Percentiles rank a stretch among this genome's conserved stretches.
phyloP scores from a whole-genome alignment of 2,888 invertebrate species.

The Campaea margaritaria region DNA sequence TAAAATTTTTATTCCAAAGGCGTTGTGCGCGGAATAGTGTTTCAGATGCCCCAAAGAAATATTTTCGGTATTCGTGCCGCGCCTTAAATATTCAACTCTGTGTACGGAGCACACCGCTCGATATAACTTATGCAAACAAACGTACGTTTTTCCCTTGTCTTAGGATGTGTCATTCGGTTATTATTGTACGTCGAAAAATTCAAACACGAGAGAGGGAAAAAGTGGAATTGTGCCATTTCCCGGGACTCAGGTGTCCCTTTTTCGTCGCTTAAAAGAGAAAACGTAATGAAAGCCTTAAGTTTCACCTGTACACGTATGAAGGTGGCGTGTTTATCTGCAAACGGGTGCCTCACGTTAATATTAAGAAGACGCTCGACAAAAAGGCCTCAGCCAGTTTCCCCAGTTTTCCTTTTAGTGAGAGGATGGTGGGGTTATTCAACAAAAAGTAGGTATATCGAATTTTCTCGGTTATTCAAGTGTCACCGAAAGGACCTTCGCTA shows the following conservation, averaged over 20 bases:
- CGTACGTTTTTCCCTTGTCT: slow-evolving; percentile 53
- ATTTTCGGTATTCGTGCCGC: slow-evolving; percentile 52
- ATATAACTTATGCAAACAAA: slow-evolving; percentile 71
- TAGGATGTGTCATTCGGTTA: slow-evolving; percentile 52
- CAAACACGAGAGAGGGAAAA: slow-evolving; percentile 43
- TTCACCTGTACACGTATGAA: slow-evolving; percentile 39
- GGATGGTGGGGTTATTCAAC: slow-evolving; percentile 46
- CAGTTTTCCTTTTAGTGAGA: slow-evolving; percentile 26
- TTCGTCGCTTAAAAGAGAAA: slow-evolving; percentile 52
- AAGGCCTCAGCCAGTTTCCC: slow-evolving; percentile 25
- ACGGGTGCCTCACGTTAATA: slow-evolving; percentile 47
- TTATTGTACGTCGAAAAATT: slow-evolving; percentile 41
- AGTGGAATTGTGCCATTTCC: slow-evolving; percentile 46
- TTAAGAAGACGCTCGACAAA: slow-evolving; percentile 40
- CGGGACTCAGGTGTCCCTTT: slow-evolving; percentile 62
- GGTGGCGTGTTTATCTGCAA: slow-evolving; percentile 44
- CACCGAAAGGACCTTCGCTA: slow-evolving; percentile 55
- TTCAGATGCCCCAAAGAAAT: slow-evolving; percentile 64
- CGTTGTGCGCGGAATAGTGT: slow-evolving; percentile 68
- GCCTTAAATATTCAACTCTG: slow-evolving; percentile 35
- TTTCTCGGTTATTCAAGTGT: slow-evolving; percentile 57
- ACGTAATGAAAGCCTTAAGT: slow-evolving; percentile 59
- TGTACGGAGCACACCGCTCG: slow-evolving; percentile 43
- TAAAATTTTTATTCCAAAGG: slow-evolving; percentile 63
- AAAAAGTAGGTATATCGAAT: slow-evolving; percentile 53